A percentile compares a stretch with the other conserved stretches of the same genome.
These are phyloP conservation scores for Thalpophila matura DNA, from an alignment of 2,888 invertebrate species.

Conservation along the genomic window DNA sequence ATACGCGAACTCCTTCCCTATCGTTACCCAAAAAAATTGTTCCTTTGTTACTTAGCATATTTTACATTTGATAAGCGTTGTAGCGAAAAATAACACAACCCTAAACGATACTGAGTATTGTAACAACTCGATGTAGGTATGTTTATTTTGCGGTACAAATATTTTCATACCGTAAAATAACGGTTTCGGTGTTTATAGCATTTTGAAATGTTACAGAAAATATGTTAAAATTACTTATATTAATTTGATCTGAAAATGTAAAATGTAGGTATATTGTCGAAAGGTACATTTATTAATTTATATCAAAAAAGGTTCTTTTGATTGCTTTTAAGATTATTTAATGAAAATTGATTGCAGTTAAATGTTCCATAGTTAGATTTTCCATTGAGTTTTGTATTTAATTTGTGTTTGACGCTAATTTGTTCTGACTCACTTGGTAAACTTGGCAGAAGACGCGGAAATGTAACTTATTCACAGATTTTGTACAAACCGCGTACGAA, in stretches of 20 bases:
- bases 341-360: constrained; percentile 14
- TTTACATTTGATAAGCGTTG: constrained; percentile 50
- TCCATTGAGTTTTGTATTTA: constrained; percentile 20
- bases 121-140: constrained; percentile 29
- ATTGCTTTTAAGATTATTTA: constrained; percentile 8
- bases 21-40: constrained; percentile 21
- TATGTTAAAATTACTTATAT: constrained; percentile 5
- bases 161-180: constrained; percentile 42
- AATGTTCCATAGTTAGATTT: constrained; percentile 19
- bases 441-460: constrained; percentile 47
- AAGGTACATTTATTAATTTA: background rate
- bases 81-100: constrained; percentile 43
- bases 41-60: constrained; percentile 53
- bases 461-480: constrained; percentile 58
- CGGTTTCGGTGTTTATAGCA: constrained; percentile 26
- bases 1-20: constrained; percentile 24
- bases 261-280: no score
- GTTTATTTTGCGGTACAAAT: constrained; percentile 51
- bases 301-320: background rate
- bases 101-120: constrained; percentile 38
- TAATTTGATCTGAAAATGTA: no score
- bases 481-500: constrained; percentile 23
- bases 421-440: constrained; percentile 39
- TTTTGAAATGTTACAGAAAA: constrained; percentile 8
- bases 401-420: constrained; percentile 51